Percentiles rank a stretch among this genome's conserved stretches.
phyloP scores from a whole-genome alignment of 1,140 invertebrate genomes.

The Drosophila busckii region DNA sequence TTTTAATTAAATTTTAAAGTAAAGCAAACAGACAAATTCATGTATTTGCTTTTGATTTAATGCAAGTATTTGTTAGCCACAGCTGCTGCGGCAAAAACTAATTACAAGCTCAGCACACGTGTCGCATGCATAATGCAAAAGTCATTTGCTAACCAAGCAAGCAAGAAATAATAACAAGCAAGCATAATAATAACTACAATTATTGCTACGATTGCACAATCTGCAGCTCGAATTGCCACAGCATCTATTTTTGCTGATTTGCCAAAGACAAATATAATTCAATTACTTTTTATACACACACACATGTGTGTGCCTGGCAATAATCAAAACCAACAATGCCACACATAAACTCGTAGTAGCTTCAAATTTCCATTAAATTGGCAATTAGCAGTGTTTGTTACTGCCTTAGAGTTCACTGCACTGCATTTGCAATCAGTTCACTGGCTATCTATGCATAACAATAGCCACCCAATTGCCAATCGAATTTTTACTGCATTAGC shows the following conservation, averaged over 20 bases:
- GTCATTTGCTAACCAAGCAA: constrained; percentile 16
- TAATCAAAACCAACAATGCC: background rate
- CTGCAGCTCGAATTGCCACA: no score
- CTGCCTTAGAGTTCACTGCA: constrained; percentile 7
- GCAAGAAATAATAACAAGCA: constrained; percentile 1
- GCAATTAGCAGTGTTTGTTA: constrained; percentile 61
- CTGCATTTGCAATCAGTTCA: no score
- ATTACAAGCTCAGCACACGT: constrained; percentile 30
- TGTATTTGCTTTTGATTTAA: no score
- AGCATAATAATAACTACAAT: constrained; percentile 39
- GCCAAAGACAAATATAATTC: constrained; percentile 73
- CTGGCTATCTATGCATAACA: background rate
- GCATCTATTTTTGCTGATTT: constrained; percentile 72
- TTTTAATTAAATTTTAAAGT: no score
- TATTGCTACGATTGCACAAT: constrained; percentile 32
- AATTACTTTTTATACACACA: constrained; percentile 42
- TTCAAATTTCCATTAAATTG: constrained; percentile 66
- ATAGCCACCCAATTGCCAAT: no score
- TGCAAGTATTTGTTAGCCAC: no score
- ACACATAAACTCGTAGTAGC: no score
- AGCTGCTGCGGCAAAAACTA: constrained; percentile 10
- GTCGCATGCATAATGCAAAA: constrained; percentile 23
- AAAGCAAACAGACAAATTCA: no score
- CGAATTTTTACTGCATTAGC: no score
- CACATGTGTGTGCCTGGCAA: background rate